phyloP scores from a whole-genome alignment of 2,888 invertebrate species.

The Luffia ferchaultella region DNA sequence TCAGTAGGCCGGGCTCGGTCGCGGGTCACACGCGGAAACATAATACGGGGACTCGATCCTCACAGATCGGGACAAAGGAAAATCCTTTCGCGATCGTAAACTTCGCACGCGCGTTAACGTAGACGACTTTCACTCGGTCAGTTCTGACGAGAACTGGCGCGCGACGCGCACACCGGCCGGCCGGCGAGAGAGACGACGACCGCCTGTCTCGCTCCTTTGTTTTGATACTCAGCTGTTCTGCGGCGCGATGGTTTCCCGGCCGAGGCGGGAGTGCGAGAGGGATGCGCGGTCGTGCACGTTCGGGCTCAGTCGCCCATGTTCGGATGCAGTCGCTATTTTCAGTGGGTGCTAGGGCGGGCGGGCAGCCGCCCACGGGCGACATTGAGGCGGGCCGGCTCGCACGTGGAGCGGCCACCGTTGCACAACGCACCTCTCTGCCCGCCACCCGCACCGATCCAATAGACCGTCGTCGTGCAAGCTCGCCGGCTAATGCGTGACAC shows the following conservation, averaged over 20 bases:
- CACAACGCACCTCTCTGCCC: constrained; percentile 45
- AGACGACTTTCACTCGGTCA: constrained; percentile 52
- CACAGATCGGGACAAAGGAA: constrained; percentile 60
- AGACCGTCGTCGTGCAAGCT: constrained; percentile 31
- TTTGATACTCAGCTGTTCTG: constrained; percentile 63
- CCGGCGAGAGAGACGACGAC: constrained; percentile 61
- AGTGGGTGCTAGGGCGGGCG: constrained; percentile 31
- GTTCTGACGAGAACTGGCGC: constrained; percentile 59
- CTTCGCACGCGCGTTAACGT: constrained; percentile 46
- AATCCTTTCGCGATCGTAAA: constrained; percentile 59
- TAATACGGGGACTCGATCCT: constrained; percentile 60
- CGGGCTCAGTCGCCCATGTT: constrained; percentile 11
- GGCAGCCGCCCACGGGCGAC: constrained; percentile 47
- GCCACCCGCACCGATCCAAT: constrained; percentile 18
- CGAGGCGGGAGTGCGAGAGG: constrained; percentile 21
- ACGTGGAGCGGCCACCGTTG: constrained; percentile 55
- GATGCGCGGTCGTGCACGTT: constrained; percentile 14
- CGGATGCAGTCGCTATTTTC: constrained; percentile 33
- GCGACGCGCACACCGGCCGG: constrained; percentile 50
- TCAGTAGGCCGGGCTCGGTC: constrained; percentile 53
- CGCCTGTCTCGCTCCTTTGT: constrained; percentile 63
- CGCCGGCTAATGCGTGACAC: constrained; percentile 56
- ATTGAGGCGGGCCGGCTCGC: constrained; percentile 22
- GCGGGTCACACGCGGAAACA: constrained; percentile 57
- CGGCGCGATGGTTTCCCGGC: constrained; percentile 11